phyloP scores from a whole-genome alignment of 2,888 invertebrate species.

The Acronicta alni region DNA sequence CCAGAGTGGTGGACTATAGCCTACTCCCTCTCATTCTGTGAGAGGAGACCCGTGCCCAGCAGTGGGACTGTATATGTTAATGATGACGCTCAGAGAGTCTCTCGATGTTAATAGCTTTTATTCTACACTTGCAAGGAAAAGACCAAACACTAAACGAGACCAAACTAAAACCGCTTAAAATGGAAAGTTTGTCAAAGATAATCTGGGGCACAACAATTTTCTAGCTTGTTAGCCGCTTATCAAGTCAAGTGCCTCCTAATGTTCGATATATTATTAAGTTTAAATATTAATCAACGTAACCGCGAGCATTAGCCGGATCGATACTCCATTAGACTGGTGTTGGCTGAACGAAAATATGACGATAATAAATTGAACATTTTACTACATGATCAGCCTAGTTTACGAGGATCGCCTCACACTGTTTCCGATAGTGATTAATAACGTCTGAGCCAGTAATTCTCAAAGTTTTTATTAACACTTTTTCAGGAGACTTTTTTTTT shows the following conservation, averaged over 20 bases:
- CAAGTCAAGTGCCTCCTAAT: conserved; percentile 30
- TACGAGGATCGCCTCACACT: conserved; percentile 31
- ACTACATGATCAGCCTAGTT: conserved; percentile 31
- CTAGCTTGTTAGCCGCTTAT: conserved; percentile 9
- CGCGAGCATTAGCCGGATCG: conserved; percentile 56
- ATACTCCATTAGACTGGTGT: conserved; percentile 60
- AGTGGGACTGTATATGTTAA: too few species aligned
- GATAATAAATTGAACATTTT: conserved; percentile 32
- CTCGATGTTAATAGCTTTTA: too few species aligned
- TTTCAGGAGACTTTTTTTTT: background rate
- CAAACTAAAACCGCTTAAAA: background rate
- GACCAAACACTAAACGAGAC: too few species aligned
- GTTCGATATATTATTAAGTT: conserved; percentile 47
- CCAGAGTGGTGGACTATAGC: too few species aligned
- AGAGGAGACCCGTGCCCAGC: too few species aligned
- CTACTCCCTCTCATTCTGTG: too few species aligned
- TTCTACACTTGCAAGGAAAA: too few species aligned
- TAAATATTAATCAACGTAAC: conserved; percentile 59
- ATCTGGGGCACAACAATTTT: conserved; percentile 27
- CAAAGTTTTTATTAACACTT: conserved; percentile 6
- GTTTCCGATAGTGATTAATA: conserved; percentile 44
- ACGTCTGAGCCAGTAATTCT: conserved; percentile 13
- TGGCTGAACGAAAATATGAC: conserved; percentile 9
- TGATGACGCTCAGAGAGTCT: too few species aligned
- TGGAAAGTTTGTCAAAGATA: conserved; percentile 3